These are phyloP conservation scores for Mola mola DNA, from an alignment of 2,113 vertebrate genomes.

Conservation along the genomic window DNA sequence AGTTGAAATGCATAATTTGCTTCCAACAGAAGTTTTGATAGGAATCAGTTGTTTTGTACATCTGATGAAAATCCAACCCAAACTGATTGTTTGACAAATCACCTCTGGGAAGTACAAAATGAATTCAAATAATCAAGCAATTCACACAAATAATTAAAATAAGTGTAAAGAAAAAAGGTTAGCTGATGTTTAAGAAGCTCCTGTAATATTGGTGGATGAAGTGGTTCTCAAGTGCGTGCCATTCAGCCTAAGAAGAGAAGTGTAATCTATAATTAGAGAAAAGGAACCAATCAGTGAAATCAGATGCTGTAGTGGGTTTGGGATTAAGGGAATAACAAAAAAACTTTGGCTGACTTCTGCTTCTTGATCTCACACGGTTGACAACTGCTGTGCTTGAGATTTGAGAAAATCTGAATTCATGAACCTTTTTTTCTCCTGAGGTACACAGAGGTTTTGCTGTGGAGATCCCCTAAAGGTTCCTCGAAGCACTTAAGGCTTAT, in stretches of 20 bases:
- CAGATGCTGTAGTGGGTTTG: conserved; percentile 9
- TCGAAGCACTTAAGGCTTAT: conserved; percentile 20
- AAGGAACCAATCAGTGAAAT: conserved; percentile 15
- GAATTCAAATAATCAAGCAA: too few species aligned
- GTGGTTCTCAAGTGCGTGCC: conserved; percentile 4
- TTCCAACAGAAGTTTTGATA: too few species aligned
- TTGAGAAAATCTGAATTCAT: conserved; percentile 26
- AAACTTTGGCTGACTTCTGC: neutral
- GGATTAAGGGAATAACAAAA: neutral
- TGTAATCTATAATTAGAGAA: conserved; percentile 32
- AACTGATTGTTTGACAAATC: too few species aligned
- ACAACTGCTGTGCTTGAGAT: conserved; percentile 4
- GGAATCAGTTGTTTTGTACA: too few species aligned
- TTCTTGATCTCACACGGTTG: neutral
- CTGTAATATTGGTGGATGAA: conserved; percentile 4
- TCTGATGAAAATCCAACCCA: too few species aligned
- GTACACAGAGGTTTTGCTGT: conserved; percentile 24
- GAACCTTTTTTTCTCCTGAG: neutral
- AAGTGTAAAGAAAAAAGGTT: too few species aligned
- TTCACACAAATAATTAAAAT: too few species aligned
- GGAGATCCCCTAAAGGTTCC: conserved; percentile 55
- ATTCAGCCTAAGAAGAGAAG: conserved; percentile 9
- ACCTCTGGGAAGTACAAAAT: too few species aligned
- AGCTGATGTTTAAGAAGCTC: conserved; percentile 9
- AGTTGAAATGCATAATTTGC: too few species aligned